A percentile compares a stretch with the other conserved stretches of the same genome.
These are phyloP conservation scores for Rhynchotus rufescens DNA, from an alignment of 2,797 vertebrate species.

Conservation along the genomic window DNA sequence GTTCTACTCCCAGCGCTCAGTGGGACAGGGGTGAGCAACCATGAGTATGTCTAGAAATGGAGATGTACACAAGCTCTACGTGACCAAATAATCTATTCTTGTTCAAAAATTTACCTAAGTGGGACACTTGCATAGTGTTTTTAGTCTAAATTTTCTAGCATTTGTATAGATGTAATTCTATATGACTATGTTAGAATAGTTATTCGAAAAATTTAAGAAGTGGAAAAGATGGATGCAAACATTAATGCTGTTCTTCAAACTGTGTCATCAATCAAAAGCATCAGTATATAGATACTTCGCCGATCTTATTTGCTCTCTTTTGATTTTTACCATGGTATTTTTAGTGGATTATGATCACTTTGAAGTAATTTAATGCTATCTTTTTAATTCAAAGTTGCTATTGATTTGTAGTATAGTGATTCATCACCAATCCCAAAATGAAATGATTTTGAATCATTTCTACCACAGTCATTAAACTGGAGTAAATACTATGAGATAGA, in stretches of 20 bases:
- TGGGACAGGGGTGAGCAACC: conserved; percentile 45
- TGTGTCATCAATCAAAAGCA: background rate
- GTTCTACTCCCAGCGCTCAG: conserved; percentile 43
- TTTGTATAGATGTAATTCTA: background rate
- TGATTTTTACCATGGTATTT: background rate
- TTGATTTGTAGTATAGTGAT: background rate
- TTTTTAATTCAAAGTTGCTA: background rate
- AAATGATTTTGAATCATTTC: background rate
- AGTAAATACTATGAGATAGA: background rate
- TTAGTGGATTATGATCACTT: background rate
- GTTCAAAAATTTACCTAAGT: background rate
- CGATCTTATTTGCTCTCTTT: background rate
- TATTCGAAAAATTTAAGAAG: conserved; percentile 11
- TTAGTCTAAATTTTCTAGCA: conserved; percentile 1
- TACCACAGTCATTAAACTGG: background rate
- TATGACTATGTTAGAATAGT: background rate
- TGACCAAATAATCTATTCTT: conserved; percentile 15
- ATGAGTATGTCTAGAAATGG: background rate
- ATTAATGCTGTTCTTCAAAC: background rate
- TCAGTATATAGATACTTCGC: background rate
- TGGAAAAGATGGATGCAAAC: background rate
- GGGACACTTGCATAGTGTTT: background rate
- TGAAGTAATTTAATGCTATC: background rate
- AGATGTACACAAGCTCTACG: conserved; percentile 34
- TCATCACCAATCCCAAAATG: background rate